These are phyloP conservation scores for Lycopodina hypogea DNA, from an alignment of 37 sponge, comb jelly and placozoan species.

Conservation along the genomic window DNA sequence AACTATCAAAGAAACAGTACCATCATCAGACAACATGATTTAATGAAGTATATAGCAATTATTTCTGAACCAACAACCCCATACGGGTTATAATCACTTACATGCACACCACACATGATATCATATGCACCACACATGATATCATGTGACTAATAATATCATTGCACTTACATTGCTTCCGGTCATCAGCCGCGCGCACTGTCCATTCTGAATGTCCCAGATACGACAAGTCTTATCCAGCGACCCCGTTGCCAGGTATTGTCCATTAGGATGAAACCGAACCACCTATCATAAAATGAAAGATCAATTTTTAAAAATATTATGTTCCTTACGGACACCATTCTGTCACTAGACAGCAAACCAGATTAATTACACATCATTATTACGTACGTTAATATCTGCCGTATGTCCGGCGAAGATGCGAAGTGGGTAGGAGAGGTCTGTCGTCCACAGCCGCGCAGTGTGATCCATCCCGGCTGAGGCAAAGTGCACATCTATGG, in stretches of 20 bases:
- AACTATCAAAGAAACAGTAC: too few species aligned
- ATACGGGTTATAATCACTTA: too few species aligned
- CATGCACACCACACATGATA: too few species aligned
- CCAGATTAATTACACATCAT: too few species aligned
- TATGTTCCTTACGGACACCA: too few species aligned
- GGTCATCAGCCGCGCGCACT: conserved; percentile 67
- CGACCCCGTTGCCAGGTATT: conserved; percentile 80
- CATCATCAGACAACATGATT: too few species aligned
- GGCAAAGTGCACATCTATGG: conserved; percentile 77
- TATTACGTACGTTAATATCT: conserved; percentile 57
- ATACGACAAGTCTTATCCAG: conserved; percentile 72
- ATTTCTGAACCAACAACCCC: too few species aligned
- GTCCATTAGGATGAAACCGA: conserved; percentile 77
- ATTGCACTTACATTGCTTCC: conserved; percentile 47
- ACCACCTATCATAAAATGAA: conserved; percentile 33
- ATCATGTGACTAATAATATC: not conserved
- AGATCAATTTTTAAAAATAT: too few species aligned
- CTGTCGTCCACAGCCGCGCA: conserved; percentile 81
- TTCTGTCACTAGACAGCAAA: too few species aligned
- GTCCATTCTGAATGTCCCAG: conserved; percentile 84
- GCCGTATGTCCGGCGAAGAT: conserved; percentile 80
- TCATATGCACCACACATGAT: conserved; percentile 1
- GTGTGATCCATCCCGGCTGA: conserved; percentile 66
- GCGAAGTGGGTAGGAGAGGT: conserved; percentile 67
- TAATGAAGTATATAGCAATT: too few species aligned